A percentile compares a stretch with the other conserved stretches of the same genome.
phyloP scores from a whole-genome alignment of 2,113 vertebrate genomes.

The Aphelocoma coerulescens region DNA sequence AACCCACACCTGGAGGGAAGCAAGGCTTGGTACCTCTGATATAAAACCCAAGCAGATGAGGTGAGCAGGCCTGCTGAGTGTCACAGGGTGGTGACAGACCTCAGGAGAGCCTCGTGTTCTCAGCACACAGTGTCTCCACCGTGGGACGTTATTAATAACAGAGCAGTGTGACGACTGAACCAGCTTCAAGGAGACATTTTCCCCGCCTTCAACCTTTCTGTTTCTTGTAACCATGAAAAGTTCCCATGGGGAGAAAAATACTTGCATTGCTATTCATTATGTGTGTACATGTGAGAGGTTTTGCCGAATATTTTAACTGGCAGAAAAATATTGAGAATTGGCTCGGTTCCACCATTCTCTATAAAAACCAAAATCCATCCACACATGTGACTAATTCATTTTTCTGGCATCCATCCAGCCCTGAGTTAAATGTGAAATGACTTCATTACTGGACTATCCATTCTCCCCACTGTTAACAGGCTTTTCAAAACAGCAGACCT shows the following conservation, averaged over 20 bases:
- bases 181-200: not conserved
- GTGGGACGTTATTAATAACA: not conserved
- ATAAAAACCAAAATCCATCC: conserved; percentile 41
- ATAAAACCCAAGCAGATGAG: not conserved
- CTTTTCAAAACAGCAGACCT: conserved; percentile 46
- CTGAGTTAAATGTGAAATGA: conserved; percentile 38
- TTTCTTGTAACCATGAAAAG: not conserved
- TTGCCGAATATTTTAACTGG: conserved; percentile 52
- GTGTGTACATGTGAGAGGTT: not conserved
- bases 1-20: not conserved
- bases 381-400: conserved; percentile 55
- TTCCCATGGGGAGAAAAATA: not conserved
- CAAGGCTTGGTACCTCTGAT: not conserved
- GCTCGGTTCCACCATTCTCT: conserved; percentile 18
- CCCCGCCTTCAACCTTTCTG: not conserved
- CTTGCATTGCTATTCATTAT: conserved; percentile 5
- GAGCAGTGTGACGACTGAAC: not conserved
- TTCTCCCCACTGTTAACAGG: conserved; percentile 11
- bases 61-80: not conserved
- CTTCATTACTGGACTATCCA: conserved; percentile 33
- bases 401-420: conserved; percentile 34
- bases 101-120: not conserved
- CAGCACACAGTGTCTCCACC: not conserved
- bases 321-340: conserved; percentile 39
- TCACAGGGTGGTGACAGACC: not conserved